A percentile compares a stretch with the other conserved stretches of the same genome.
Evolutionary conservation across 1,140 invertebrate genomes (phyloP).

Genomic region (Neotoxoptera formosana): DNA sequence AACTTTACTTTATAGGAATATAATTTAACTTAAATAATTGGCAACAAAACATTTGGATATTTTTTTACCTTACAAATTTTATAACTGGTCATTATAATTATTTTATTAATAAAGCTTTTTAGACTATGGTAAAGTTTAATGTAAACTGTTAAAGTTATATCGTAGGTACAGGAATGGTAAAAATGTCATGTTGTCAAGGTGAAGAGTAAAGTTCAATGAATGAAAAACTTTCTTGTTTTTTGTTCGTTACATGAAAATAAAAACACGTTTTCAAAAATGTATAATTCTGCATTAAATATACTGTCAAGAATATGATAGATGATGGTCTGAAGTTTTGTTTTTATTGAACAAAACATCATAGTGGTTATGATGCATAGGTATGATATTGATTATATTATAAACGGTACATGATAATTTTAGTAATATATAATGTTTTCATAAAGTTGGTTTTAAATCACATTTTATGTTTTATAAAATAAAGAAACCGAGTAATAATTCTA

Average conservation of each 20-base stretch:
- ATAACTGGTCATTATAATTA: background rate
- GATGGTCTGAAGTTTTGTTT: slow-evolving; percentile 18
- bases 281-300: background rate
- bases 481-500: background rate
- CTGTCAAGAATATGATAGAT: background rate
- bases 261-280: background rate
- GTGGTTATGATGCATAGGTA: background rate
- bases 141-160: background rate
- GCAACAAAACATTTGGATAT: background rate
- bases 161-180: background rate
- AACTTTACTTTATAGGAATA: background rate
- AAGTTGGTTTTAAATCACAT: background rate
- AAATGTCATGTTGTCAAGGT: background rate
- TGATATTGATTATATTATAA: background rate
- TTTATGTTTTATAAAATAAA: background rate
- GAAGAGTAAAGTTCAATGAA: background rate
- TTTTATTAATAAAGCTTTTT: background rate
- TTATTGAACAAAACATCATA: background rate
- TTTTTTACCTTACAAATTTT: background rate
- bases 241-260: background rate
- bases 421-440: background rate
- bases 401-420: background rate
- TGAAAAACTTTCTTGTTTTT: background rate
- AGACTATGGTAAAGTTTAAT: background rate
- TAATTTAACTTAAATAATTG: background rate